Percentiles rank a stretch among this genome's conserved stretches.
Conservation (phyloP, 35 echinoderm and acorn worm genomes). For the Antedon bifida region DNA sequence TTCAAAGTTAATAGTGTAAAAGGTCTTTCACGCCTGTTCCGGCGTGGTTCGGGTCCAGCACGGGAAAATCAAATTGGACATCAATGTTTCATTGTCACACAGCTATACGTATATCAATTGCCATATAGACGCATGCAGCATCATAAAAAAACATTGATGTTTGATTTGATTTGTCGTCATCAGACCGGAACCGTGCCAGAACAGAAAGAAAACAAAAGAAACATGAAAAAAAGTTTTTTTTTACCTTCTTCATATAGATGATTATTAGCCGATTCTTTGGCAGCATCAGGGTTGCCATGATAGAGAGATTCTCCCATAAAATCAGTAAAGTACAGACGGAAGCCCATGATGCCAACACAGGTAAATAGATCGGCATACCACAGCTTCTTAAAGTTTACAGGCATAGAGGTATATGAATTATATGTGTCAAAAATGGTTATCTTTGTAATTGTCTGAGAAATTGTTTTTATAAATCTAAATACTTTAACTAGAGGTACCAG, state of each 20-base stretch:
- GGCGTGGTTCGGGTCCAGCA: no score
- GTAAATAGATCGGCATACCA: constrained; percentile 67
- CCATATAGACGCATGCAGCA: no score
- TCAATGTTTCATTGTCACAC: no score
- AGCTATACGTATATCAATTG: no score
- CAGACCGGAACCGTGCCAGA: no score
- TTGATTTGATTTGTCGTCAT: no score
- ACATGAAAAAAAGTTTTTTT: background rate
- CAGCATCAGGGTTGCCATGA: constrained; percentile 64
- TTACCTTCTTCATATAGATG: constrained; percentile 69
- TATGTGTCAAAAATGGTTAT: background rate
- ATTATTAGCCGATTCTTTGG: constrained; percentile 15
- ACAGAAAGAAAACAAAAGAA: no score
- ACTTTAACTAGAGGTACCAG: background rate
- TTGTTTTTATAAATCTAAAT: background rate
- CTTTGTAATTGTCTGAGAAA: background rate
- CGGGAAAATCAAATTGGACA: no score
- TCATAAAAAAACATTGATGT: no score
- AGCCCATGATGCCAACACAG: constrained; percentile 69
- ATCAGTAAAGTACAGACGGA: constrained; percentile 83
- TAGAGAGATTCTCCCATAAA: constrained; percentile 71
- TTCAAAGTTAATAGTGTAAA: no score
- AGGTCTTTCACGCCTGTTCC: no score
- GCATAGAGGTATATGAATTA: constrained; percentile 29
- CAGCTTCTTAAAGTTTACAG: constrained; percentile 30